Percentiles rank a stretch among this genome's conserved stretches.
These are phyloP conservation scores for Catalaphyllia jardinei DNA, from an alignment of 64 coral and sea anemone species.

Conservation along the genomic window DNA sequence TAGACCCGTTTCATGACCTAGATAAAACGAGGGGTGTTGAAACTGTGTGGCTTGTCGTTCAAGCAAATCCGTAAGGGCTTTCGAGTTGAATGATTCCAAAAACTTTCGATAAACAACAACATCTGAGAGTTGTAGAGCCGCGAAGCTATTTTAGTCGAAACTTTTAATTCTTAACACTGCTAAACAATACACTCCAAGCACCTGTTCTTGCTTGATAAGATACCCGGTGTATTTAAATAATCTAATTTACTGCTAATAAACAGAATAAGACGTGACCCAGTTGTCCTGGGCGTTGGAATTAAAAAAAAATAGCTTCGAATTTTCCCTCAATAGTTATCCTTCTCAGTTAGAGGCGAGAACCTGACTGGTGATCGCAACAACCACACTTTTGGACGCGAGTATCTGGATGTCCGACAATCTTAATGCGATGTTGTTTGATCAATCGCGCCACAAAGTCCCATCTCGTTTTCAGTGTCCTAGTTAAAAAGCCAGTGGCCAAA, in stretches of 20 bases:
- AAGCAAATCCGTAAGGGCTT: no score
- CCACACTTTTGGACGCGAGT: not conserved
- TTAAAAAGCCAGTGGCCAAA: not conserved
- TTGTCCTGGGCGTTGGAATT: not conserved
- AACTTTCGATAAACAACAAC: no score
- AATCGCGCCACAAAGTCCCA: slow-evolving; percentile 2
- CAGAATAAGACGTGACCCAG: not conserved
- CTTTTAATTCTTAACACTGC: not conserved
- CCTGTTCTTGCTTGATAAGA: not conserved
- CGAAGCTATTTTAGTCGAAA: not conserved
- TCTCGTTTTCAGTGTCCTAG: not conserved
- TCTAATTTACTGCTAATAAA: slow-evolving; percentile 42
- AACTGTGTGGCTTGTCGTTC: no score
- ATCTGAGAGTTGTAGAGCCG: no score
- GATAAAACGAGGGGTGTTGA: no score
- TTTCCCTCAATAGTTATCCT: not conserved
- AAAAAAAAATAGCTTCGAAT: not conserved
- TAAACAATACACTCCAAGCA: slow-evolving; percentile 2
- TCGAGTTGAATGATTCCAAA: no score
- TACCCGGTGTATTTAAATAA: slow-evolving; percentile 16
- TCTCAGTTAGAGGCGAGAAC: not conserved
- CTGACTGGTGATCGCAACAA: not conserved
- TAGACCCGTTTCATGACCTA: no score
- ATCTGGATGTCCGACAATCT: not conserved
- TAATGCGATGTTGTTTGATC: not conserved